A percentile compares a stretch with the other conserved stretches of the same genome.
These are phyloP conservation scores for Acrossocheilus fasciatus DNA, from an alignment of 2,797 vertebrate species.

Conservation along the genomic window DNA sequence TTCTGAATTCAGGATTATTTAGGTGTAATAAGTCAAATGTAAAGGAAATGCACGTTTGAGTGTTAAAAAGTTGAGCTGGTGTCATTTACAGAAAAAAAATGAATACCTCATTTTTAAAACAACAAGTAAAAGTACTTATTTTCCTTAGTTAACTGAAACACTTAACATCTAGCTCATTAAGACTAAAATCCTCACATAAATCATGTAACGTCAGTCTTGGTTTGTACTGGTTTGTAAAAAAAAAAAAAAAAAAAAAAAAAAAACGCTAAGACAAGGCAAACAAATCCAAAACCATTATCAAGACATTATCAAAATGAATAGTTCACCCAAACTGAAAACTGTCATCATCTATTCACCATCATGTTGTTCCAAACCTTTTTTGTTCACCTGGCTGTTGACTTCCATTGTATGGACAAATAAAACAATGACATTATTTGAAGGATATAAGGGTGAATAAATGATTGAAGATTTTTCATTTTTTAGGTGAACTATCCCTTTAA, in stretches of 20 bases:
- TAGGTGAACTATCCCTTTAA: not conserved
- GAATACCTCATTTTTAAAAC: too few relatives aligned
- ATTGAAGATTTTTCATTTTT: not conserved
- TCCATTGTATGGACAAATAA: not conserved
- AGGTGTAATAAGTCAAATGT: too few relatives aligned
- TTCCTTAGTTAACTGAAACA: not conserved
- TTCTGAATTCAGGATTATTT: too few relatives aligned
- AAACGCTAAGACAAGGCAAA: not conserved
- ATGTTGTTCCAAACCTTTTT: not conserved
- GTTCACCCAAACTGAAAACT: not conserved
- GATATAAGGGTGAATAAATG: not conserved
- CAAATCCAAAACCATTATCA: not conserved
- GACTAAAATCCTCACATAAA: not conserved
- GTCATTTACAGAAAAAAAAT: too few relatives aligned
- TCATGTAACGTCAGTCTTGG: not conserved
- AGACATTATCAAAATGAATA: not conserved
- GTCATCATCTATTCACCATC: not conserved
- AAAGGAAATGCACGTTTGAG: too few relatives aligned
- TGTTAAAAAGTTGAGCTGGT: not conserved
- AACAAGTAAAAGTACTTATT: not conserved
- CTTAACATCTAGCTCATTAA: not conserved
- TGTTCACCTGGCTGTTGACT: not conserved
- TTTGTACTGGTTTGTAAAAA: not conserved
- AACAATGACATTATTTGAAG: not conserved
- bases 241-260: too few relatives aligned